Evolutionary conservation across 2,113 vertebrate species (phyloP).

Genomic region (Sorex araneus): DNA sequence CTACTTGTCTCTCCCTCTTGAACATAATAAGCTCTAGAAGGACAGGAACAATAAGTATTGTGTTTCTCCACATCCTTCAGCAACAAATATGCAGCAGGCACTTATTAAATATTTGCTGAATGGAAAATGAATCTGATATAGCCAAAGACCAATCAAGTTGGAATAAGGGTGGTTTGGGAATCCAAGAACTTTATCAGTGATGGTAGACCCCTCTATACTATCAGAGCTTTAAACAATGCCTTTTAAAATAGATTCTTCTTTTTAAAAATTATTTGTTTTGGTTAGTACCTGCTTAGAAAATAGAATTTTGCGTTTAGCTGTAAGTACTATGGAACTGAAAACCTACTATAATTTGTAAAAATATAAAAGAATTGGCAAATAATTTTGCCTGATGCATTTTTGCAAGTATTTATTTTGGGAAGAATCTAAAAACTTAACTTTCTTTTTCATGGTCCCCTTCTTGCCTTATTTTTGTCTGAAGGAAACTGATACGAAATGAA

Average conservation of each 20-base stretch:
- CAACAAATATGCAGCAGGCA: background rate
- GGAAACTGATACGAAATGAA: conserved; percentile 77
- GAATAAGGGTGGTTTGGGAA: conserved; percentile 47
- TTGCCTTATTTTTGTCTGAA: conserved; percentile 79
- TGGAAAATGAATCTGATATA: conserved; percentile 17
- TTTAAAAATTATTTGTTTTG: background rate
- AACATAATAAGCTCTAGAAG: background rate
- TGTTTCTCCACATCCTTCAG: background rate
- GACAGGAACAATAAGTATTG: background rate
- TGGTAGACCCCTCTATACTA: background rate
- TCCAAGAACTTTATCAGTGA: conserved; percentile 13
- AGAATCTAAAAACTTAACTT: conserved; percentile 73
- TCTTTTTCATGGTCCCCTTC: conserved; percentile 77
- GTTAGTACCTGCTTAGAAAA: conserved; percentile 31
- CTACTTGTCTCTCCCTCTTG: background rate
- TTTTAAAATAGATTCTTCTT: background rate
- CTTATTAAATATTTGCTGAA: background rate
- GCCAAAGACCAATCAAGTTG: background rate
- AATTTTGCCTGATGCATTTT: conserved; percentile 72
- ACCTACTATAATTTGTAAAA: conserved; percentile 54
- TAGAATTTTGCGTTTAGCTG: conserved; percentile 60
- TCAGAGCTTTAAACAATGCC: background rate
- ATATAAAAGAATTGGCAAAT: conserved; percentile 47
- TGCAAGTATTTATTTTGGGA: conserved; percentile 79
- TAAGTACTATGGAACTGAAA: conserved; percentile 42